A percentile compares a stretch with the other conserved stretches of the same genome.
Conservation (phyloP, 2,888 invertebrate species). For the Epinotia demarniana region DNA sequence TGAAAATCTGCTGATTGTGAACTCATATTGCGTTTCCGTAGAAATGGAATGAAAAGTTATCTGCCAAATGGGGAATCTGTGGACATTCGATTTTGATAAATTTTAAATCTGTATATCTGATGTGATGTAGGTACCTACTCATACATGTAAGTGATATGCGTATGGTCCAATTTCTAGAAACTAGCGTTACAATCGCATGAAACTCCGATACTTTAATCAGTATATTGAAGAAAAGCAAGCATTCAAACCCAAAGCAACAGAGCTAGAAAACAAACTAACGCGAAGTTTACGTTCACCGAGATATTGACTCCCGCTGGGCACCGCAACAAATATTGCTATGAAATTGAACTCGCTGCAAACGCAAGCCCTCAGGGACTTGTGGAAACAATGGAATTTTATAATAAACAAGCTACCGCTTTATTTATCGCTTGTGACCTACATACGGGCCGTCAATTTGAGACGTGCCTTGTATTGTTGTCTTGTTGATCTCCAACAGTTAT, state of each 20-base stretch:
- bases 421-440: constrained; percentile 35
- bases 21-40: too few relatives aligned
- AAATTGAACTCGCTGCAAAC: constrained; percentile 63
- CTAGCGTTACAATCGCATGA: neutral
- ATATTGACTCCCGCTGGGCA: constrained; percentile 46
- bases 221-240: constrained; percentile 1
- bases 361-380: constrained; percentile 47
- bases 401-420: constrained; percentile 30
- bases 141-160: too few relatives aligned
- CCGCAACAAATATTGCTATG: constrained; percentile 66
- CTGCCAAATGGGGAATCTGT: too few relatives aligned
- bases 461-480: neutral
- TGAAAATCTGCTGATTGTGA: too few relatives aligned
- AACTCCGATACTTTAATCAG: neutral
- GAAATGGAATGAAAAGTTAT: too few relatives aligned
- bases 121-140: too few relatives aligned
- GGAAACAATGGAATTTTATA: constrained; percentile 41
- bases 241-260: neutral
- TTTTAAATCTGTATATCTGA: too few relatives aligned
- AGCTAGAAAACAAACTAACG: constrained; percentile 11
- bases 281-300: constrained; percentile 4
- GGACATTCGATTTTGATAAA: too few relatives aligned
- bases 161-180: too few relatives aligned
- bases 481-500: neutral
- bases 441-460: constrained; percentile 1